These are phyloP conservation scores for Drosophila nr. medialis DNA, from an alignment of 2,888 invertebrate species.

Conservation along the genomic window DNA sequence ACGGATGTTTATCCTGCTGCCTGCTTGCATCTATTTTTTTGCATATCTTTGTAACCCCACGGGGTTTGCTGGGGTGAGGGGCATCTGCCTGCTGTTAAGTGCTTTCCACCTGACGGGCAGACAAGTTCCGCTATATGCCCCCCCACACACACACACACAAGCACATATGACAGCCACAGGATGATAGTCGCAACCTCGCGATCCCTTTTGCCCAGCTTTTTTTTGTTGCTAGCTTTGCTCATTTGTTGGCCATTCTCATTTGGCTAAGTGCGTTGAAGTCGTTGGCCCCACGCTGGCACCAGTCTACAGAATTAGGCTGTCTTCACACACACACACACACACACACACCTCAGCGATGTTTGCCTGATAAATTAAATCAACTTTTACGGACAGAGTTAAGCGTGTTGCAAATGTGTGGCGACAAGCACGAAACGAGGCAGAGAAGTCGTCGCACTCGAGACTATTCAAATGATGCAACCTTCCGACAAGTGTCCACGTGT, in stretches of 20 bases:
- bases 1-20: conserved; percentile 50
- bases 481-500: conserved; percentile 72
- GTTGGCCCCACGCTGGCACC: conserved; percentile 52
- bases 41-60: conserved; percentile 32
- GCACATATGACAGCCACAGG: conserved; percentile 46
- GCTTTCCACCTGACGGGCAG: conserved; percentile 71
- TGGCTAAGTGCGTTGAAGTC: conserved; percentile 81
- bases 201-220: conserved; percentile 7
- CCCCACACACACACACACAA: conserved; percentile 27
- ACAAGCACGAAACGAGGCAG: conserved; percentile 9
- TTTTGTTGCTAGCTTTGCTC: conserved; percentile 61
- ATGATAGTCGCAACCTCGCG: conserved; percentile 35
- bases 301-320: conserved; percentile 69
- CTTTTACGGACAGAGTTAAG: conserved; percentile 37
- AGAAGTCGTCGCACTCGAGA: conserved; percentile 57
- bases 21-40: conserved; percentile 32
- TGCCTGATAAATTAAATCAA: conserved; percentile 65
- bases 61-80: conserved; percentile 3
- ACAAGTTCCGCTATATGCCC: conserved; percentile 38
- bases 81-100: conserved; percentile 54
- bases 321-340: conserved; percentile 2
- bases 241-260: conserved; percentile 76
- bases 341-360: conserved; percentile 3
- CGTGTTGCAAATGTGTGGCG: conserved; percentile 24
- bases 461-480: conserved; percentile 47